Conservation (phyloP, 2,113 vertebrate species). For the Chloroceryle aenea region DNA sequence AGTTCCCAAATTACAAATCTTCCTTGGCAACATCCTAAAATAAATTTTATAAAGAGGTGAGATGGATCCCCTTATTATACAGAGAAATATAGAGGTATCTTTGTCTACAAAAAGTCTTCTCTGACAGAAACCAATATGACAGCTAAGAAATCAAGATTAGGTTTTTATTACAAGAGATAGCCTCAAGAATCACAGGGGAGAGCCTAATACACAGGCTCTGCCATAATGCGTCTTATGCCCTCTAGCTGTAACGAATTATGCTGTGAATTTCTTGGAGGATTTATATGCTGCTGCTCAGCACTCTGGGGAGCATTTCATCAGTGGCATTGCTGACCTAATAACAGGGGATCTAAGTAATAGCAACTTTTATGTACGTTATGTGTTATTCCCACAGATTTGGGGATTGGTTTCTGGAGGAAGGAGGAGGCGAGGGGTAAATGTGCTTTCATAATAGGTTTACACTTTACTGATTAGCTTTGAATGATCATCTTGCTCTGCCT, state of each 20-base stretch:
- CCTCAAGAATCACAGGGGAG: conserved; percentile 17
- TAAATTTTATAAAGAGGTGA: neutral
- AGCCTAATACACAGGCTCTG: neutral
- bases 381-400: conserved; percentile 23
- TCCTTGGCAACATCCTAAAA: neutral
- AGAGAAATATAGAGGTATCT: neutral
- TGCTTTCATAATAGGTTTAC: conserved; percentile 61
- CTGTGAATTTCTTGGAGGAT: conserved; percentile 41
- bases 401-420: conserved; percentile 29
- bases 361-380: neutral
- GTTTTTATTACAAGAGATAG: conserved; percentile 52
- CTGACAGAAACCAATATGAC: conserved; percentile 20
- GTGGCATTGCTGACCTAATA: conserved; percentile 8
- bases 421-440: conserved; percentile 24
- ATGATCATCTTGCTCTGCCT: conserved; percentile 58
- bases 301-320: conserved; percentile 34
- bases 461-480: conserved; percentile 64
- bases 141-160: conserved; percentile 52
- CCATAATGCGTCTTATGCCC: neutral
- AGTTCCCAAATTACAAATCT: neutral
- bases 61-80: neutral
- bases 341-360: conserved; percentile 47
- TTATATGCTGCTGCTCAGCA: neutral
- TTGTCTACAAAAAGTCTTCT: neutral
- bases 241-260: conserved; percentile 7